phyloP scores from a whole-genome alignment of 2,888 invertebrate species.

The Polyommatus icarus region DNA sequence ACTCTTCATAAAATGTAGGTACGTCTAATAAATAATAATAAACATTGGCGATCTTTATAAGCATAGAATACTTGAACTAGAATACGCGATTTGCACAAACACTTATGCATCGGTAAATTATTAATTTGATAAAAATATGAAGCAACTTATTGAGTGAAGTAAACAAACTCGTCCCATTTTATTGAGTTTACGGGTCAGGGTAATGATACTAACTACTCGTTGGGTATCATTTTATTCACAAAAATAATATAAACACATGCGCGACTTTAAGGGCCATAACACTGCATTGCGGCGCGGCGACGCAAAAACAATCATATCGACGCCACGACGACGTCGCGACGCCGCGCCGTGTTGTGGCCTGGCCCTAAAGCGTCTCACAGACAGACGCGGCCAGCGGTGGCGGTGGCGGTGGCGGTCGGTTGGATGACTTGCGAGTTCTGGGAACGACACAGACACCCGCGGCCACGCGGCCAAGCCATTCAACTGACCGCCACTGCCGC shows the following conservation, averaged over 20 bases:
- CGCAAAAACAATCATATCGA: not conserved
- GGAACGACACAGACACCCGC: too few relatives aligned
- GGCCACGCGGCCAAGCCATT: too few relatives aligned
- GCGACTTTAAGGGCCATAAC: not conserved
- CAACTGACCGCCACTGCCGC: too few relatives aligned
- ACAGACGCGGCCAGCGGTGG: too few relatives aligned
- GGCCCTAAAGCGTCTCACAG: too few relatives aligned
- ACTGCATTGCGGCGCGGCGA: not conserved
- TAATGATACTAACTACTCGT: slow-evolving; percentile 26
- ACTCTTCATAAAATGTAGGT: too few relatives aligned
- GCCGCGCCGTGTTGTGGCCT: too few relatives aligned
- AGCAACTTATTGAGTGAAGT: not conserved
- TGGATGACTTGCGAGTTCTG: too few relatives aligned
- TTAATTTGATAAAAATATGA: not conserved
- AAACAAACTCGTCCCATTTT: not conserved
- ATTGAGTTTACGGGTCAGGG: not conserved
- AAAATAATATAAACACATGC: slow-evolving; percentile 37
- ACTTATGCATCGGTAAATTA: not conserved
- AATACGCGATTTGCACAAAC: not conserved
- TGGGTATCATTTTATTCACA: slow-evolving; percentile 39
- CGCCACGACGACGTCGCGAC: not conserved
- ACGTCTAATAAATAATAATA: too few relatives aligned
- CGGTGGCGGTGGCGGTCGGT: too few relatives aligned
- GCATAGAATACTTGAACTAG: not conserved
- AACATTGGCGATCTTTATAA: not conserved